Base-by-base conservation (phyloP, 2,797 vertebrate species). In the Leptatherina wallacei region DNA sequence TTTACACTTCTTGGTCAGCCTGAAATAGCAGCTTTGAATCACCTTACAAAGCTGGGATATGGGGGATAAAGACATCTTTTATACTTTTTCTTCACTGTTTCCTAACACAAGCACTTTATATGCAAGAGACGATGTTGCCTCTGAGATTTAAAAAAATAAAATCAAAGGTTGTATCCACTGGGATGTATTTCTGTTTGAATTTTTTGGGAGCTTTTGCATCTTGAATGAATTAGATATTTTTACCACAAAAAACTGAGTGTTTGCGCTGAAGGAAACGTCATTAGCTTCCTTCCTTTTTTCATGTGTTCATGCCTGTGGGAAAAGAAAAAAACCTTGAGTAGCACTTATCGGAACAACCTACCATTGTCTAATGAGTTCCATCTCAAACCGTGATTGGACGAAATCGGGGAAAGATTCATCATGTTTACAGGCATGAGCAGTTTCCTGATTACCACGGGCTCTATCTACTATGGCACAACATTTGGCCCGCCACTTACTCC, bases 301-400 rank as follows among this genome's bases (percentile, higher is more conserved):
- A 1, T 11, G 3, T 52, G 22, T 54, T 58, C 36, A 64, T 82
- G 40, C 65, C 54, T 62, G 51, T 62, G 69, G 29, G 30, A 30
- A 55, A 27, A 27, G 2, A 2, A 16, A 29, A 62, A 74, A 27
- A 54, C 75, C 65, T 80, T 84, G 29, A 71, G 66, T 78, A 78
- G 61, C 77, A 87, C 77, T 90, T 86, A 89, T 83, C 84, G 82
- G 80, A 88, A 80, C 85, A 85, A 85, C 78, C 79, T 84, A 88
- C 83, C 77, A 73, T 61, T 81, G 75, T 78, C 78, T 90, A 89
- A 92, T 93, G 94, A 91, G 84, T 85, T 92, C 81, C 72, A 77
- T 89, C 78, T 78, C 74, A 68, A 51, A 52, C 74, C 12, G 30
- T 81, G 87, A 92, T 91, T 88, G 90, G 89, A 80, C 83, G 78